A percentile compares a stretch with the other conserved stretches of the same genome.
These are phyloP conservation scores for Pycnonotus jocosus DNA, from an alignment of 2,113 vertebrate genomes.

Conservation along the genomic window DNA sequence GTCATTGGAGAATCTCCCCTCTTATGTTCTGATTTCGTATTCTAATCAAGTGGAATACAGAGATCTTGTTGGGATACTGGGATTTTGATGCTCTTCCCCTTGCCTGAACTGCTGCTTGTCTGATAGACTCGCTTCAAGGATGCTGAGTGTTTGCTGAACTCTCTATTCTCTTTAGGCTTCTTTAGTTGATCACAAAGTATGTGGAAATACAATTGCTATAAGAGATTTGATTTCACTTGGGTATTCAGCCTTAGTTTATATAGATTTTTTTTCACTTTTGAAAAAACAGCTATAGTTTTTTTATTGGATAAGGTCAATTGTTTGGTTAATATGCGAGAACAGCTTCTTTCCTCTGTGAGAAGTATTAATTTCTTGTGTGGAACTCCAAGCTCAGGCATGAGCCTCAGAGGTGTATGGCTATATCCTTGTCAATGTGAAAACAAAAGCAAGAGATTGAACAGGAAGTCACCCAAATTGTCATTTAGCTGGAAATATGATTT, in stretches of 20 bases:
- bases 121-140: not conserved
- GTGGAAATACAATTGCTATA: not conserved
- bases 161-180: not conserved
- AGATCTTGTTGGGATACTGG: not conserved
- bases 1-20: not conserved
- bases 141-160: not conserved
- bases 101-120: not conserved
- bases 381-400: not conserved
- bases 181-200: not conserved
- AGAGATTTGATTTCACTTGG: not conserved
- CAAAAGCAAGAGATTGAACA: not conserved
- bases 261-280: not conserved
- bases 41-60: not conserved
- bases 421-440: not conserved
- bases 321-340: not conserved
- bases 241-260: not conserved
- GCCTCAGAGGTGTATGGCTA: not conserved
- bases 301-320: not conserved
- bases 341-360: not conserved
- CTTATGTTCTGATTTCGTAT: not conserved
- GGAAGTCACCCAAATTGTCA: not conserved
- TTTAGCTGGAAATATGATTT: not conserved
- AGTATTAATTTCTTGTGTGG: not conserved
- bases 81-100: not conserved
- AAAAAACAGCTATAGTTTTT: not conserved